Evolutionary conservation across 2,797 vertebrate genomes (phyloP).

Genomic region (Zonotrichia albicollis): DNA sequence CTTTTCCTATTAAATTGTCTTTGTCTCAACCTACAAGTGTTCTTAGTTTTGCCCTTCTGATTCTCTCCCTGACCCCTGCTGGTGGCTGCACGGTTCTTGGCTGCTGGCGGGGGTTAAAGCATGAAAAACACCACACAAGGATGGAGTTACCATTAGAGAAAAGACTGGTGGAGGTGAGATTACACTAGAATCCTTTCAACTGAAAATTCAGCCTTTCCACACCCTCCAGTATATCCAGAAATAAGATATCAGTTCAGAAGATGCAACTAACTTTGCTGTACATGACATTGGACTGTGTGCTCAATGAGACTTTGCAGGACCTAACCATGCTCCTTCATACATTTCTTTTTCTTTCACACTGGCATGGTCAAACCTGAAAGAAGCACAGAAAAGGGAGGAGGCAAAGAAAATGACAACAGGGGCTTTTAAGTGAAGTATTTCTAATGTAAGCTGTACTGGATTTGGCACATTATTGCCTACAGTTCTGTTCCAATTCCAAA

Average conservation of each 20-base stretch:
- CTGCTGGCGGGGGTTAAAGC: neutral
- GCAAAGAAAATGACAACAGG: neutral
- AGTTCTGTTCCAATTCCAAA: neutral
- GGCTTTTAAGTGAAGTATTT: neutral
- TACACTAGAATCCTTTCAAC: neutral
- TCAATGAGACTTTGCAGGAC: neutral
- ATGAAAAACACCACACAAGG: neutral
- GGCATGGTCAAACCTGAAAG: neutral
- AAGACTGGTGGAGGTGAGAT: neutral
- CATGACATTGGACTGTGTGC: rapidly evolving
- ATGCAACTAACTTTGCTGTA: neutral
- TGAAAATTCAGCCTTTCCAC: neutral
- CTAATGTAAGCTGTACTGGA: neutral
- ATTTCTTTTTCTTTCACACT: neutral
- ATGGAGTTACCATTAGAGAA: neutral
- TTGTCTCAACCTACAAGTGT: neutral
- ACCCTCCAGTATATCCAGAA: neutral
- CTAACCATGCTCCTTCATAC: neutral
- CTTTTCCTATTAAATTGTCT: neutral
- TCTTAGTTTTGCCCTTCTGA: neutral
- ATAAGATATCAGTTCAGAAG: neutral
- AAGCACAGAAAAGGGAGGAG: neutral
- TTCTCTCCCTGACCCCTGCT: neutral
- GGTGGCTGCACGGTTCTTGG: rapidly evolving
- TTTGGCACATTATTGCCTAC: neutral